Conservation (phyloP, 2,113 vertebrate genomes). For the Pitta sordida region DNA sequence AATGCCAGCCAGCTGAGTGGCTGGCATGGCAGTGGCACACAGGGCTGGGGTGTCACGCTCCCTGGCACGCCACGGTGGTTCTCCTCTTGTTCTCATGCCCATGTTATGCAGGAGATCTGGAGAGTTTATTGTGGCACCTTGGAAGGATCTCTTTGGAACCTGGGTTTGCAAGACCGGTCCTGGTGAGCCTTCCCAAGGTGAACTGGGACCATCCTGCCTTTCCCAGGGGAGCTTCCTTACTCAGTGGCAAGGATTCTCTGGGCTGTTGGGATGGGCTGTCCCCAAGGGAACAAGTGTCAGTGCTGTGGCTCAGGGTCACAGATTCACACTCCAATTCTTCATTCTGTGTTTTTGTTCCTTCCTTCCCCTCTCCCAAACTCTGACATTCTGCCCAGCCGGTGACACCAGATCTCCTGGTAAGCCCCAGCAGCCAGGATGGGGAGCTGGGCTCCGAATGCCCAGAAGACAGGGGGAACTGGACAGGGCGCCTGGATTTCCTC, state of each 20-base stretch:
- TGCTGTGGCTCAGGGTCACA: background rate
- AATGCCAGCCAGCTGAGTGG: background rate
- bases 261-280: background rate
- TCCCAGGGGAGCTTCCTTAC: background rate
- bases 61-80: fast-evolving
- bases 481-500: conserved; percentile 81
- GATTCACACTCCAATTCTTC: too few species aligned
- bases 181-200: background rate
- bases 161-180: background rate
- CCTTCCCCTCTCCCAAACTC: background rate
- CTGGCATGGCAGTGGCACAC: fast-evolving
- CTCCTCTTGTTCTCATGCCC: background rate
- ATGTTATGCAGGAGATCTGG: background rate
- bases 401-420: conserved; percentile 78
- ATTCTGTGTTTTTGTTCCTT: too few species aligned
- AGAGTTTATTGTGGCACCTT: background rate
- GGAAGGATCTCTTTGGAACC: background rate
- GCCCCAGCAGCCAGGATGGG: conserved; percentile 76
- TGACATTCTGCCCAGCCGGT: conserved; percentile 47
- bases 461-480: conserved; percentile 79
- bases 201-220: background rate
- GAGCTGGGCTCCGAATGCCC: conserved; percentile 73
- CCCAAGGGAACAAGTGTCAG: background rate
- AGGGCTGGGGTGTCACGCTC: fast-evolving
- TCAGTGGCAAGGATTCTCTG: background rate